Conservation (phyloP, 2,888 invertebrate genomes). For the Incurvaria masculella region DNA sequence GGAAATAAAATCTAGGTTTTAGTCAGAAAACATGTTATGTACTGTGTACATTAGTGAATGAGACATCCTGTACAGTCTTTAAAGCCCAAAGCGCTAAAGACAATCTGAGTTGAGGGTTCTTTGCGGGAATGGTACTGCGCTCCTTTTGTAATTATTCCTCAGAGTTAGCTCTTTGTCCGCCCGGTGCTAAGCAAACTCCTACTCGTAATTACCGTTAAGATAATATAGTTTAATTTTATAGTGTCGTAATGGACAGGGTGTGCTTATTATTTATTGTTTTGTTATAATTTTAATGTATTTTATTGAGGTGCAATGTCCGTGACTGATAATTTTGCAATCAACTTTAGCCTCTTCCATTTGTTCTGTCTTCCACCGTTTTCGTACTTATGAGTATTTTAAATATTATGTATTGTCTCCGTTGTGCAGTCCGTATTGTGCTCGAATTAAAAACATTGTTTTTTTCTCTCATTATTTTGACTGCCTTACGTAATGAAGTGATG, state of each 20-base stretch:
- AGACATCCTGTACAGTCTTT: constrained; percentile 7
- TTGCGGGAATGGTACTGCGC: background rate
- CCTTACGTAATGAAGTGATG: background rate
- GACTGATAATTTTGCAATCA: constrained; percentile 24
- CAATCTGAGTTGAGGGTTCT: constrained; percentile 8
- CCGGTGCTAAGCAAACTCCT: constrained; percentile 7
- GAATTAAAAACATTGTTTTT: too few species aligned
- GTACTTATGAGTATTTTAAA: constrained; percentile 40
- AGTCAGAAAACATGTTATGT: too few species aligned
- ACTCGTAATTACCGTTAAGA: constrained; percentile 5
- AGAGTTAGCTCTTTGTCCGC: constrained; percentile 7
- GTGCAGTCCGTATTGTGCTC: too few species aligned
- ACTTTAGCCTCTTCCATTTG: constrained; percentile 38
- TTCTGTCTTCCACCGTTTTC: constrained; percentile 46
- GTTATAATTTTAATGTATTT: constrained; percentile 47
- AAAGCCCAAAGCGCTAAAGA: constrained; percentile 4
- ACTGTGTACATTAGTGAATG: too few species aligned
- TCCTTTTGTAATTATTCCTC: background rate
- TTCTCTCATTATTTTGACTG: constrained; percentile 32
- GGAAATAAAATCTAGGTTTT: too few species aligned
- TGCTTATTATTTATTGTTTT: constrained; percentile 51
- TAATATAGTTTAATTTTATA: constrained; percentile 8
- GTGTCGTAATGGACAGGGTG: constrained; percentile 35
- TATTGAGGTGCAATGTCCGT: constrained; percentile 30
- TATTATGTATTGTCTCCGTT: too few species aligned